Percentiles rank a stretch among this genome's conserved stretches.
phyloP scores from a whole-genome alignment of 2,113 vertebrate genomes.

The Urocolius indicus region DNA sequence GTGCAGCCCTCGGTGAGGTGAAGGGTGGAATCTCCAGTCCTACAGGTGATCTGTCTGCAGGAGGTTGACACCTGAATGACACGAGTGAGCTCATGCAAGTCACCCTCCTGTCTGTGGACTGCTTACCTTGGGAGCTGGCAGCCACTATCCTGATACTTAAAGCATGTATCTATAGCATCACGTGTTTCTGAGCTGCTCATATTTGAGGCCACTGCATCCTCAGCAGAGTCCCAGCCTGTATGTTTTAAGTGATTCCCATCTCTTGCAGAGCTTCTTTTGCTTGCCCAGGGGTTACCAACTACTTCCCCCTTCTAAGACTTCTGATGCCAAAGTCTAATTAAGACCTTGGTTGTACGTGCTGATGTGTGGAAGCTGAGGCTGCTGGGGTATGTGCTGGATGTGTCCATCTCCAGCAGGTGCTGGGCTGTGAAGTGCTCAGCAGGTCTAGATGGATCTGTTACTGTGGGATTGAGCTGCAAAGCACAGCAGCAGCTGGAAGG shows the following conservation, averaged over 20 bases:
- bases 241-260: background rate
- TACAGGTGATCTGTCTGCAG: too few relatives aligned
- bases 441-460: background rate
- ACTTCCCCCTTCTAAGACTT: background rate
- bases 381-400: fast-evolving
- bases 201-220: too few relatives aligned
- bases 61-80: background rate
- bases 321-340: fast-evolving
- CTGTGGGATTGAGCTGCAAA: background rate
- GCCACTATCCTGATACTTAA: background rate
- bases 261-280: background rate
- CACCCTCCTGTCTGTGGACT: fast-evolving
- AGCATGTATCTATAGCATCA: too few relatives aligned
- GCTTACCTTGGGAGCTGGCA: background rate
- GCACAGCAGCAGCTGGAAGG: background rate
- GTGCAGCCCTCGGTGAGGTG: background rate
- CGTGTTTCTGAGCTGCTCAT: background rate
- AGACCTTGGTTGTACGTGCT: background rate
- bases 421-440: background rate
- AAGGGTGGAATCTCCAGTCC: background rate
- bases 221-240: background rate
- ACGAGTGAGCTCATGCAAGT: fast-evolving
- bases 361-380: fast-evolving
- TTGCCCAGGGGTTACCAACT: background rate
- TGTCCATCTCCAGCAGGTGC: background rate